Evolutionary conservation across 2,797 vertebrate species (phyloP), one percentile per base, ranked within the genome.

Genomic region (Peromyscus eremicus): DNA sequence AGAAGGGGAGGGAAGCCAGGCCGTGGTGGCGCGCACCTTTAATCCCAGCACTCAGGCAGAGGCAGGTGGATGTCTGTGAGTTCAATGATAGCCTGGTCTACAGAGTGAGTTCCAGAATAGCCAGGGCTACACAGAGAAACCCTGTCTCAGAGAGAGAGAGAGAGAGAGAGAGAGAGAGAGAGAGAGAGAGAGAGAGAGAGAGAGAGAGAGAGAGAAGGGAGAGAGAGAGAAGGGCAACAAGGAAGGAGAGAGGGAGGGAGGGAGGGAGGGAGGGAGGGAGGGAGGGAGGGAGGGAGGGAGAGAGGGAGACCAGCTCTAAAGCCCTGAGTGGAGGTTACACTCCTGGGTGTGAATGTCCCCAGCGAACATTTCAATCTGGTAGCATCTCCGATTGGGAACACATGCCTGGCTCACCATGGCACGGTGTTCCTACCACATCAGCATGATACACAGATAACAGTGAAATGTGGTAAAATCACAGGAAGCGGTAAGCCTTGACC

Each of bases 1-100:
- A 68, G 43, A 85, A 85, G 82, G 27, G 37, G 82, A 64, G 27
- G 34, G 37, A 84, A 29, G 10, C 27, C 2, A 13, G 82, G 21
- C 14, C 14, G 14, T 16, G 25, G 13, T 16, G 21, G 34, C 0
- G 0, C 6, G 17, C 2, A 7, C 55, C 23, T 40, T 37, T 55
- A 60, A 40, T 60, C 13, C 23, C 23, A 82, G n/a, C 12, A 25
- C 80, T 16, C 7, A 3, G 55, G 25, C n/a, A 62, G 25, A 82
- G n/a, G 55, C 55, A 40, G 25, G 80, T 0, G 4, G n/a, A 29
- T 5, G 8, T 82, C n/a, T 82, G n/a, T 82, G 25, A 82, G n/a
- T 81, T 57, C 52, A 11, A 57, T 11, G 55, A 23, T 23, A 82
- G 57, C 37, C 25, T 64, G 37, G 25, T 27, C 49, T 57, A 40